Percentiles rank a stretch among this genome's conserved stretches.
These are phyloP conservation scores for Nannospalax galili DNA, from an alignment of 2,113 vertebrate species.

Conservation along the genomic window DNA sequence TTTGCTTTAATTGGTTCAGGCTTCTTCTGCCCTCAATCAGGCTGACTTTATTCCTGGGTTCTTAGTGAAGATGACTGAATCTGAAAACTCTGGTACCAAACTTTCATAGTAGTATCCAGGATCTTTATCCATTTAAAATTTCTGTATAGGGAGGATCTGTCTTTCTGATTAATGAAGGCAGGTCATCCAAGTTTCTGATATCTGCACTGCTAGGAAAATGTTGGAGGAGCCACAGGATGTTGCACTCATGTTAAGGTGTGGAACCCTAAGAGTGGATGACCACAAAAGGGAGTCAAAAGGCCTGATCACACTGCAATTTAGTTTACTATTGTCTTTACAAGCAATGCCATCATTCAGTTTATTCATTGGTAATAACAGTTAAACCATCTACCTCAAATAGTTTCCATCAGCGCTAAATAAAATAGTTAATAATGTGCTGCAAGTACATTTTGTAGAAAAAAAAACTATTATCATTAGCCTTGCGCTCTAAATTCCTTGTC, in stretches of 20 bases:
- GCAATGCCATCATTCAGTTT: not conserved
- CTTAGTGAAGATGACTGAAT: constrained; percentile 35
- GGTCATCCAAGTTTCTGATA: not conserved
- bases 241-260: not conserved
- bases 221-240: not conserved
- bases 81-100: not conserved
- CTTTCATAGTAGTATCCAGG: not conserved
- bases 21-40: constrained; percentile 62
- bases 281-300: not conserved
- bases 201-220: not conserved
- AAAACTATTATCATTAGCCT: not conserved
- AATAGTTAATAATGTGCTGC: not conserved
- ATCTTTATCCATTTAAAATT: not conserved
- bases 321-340: not conserved
- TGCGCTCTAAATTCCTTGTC: constrained; percentile 30
- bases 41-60: constrained; percentile 62
- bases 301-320: not conserved
- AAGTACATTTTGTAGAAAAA: constrained; percentile 37
- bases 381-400: not conserved
- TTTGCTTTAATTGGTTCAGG: constrained; percentile 78
- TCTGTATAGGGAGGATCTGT: not conserved
- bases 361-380: not conserved
- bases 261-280: not conserved
- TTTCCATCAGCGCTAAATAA: not conserved
- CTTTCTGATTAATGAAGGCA: constrained; percentile 44